These are phyloP conservation scores for Dicranocentrus wangi DNA, from an alignment of 2,888 invertebrate species.

Conservation along the genomic window DNA sequence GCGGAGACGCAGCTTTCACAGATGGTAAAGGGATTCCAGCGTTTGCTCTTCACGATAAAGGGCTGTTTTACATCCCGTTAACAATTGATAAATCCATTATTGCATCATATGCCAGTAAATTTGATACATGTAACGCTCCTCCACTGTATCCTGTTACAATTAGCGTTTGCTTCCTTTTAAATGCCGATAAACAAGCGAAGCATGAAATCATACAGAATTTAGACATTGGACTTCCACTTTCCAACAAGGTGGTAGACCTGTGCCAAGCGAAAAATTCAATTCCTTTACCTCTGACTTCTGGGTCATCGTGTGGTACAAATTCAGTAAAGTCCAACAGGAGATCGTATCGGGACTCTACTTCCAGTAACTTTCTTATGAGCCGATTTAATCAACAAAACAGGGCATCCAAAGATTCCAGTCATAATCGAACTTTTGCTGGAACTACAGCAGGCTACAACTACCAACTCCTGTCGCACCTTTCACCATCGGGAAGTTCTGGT, in stretches of 20 bases:
- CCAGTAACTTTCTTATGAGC: constrained; percentile 14
- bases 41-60: constrained; percentile 91
- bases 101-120: constrained; percentile 79
- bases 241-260: constrained; percentile 20
- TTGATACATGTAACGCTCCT: constrained; percentile 78
- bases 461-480: neutral
- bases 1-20: neutral
- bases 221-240: neutral
- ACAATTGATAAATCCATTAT: constrained; percentile 85
- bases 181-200: constrained; percentile 36
- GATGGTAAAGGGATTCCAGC: constrained; percentile 82
- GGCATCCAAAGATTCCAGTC: constrained; percentile 33
- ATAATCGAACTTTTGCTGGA: constrained; percentile 19
- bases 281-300: constrained; percentile 31
- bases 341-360: constrained; percentile 23
- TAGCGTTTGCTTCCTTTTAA: constrained; percentile 78
- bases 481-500: constrained; percentile 2
- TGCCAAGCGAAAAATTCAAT: neutral
- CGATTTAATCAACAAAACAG: constrained; percentile 30
- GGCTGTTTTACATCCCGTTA: constrained; percentile 90
- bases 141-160: constrained; percentile 91
- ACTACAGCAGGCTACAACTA: neutral
- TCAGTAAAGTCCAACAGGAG: constrained; percentile 20
- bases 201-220: neutral
- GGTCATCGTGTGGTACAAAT: neutral